Evolutionary conservation across 2,888 invertebrate species (phyloP).

Genomic region (Cephus rjabovi): DNA sequence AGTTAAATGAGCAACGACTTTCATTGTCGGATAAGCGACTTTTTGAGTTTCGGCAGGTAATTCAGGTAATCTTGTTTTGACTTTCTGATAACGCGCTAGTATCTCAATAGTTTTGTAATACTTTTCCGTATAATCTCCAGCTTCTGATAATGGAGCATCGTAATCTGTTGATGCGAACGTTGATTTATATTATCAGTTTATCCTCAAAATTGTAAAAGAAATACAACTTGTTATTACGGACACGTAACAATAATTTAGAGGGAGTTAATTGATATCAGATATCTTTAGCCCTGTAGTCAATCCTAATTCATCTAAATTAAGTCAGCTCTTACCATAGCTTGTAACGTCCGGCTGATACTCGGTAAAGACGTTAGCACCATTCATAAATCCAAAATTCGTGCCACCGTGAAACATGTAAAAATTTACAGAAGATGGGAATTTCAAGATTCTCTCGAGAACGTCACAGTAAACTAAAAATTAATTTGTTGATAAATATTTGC

Average conservation of each 20-base stretch:
- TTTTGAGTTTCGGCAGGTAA: constrained; percentile 53
- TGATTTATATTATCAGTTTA: neutral
- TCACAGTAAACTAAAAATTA: constrained; percentile 36
- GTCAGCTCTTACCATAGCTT: constrained; percentile 71
- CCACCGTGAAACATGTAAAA: constrained; percentile 92
- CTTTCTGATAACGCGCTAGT: constrained; percentile 41
- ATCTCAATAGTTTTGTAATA: constrained; percentile 68
- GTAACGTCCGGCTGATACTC: constrained; percentile 76
- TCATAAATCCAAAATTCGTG: constrained; percentile 79
- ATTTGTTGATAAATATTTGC: neutral
- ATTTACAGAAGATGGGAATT: constrained; percentile 73
- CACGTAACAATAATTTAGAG: neutral
- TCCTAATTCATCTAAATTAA: too few species aligned
- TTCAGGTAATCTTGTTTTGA: constrained; percentile 54
- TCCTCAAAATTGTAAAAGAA: neutral
- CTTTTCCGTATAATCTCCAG: constrained; percentile 86
- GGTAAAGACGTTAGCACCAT: constrained; percentile 47
- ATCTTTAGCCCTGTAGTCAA: neutral
- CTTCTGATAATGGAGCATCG: constrained; percentile 85
- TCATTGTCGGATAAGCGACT: constrained; percentile 53
- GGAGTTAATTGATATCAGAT: neutral
- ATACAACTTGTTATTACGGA: neutral
- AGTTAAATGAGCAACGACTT: constrained; percentile 35
- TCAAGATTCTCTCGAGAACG: constrained; percentile 44
- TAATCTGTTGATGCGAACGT: constrained; percentile 69